Base-by-base conservation (phyloP, 2,888 invertebrate species). In the Acrobasis consociella region DNA sequence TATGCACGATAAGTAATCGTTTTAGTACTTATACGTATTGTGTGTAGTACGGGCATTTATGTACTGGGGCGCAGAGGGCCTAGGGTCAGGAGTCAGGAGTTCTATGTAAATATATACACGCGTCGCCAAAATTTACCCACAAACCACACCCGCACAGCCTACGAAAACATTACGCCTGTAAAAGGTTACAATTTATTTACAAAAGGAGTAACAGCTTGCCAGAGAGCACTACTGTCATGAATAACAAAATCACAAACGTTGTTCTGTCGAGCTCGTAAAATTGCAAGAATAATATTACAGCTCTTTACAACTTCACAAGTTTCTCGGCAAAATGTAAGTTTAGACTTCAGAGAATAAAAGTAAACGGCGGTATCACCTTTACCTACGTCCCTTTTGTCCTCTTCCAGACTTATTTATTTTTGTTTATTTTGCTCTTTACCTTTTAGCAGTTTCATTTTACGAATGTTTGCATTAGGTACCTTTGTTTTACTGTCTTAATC, bases 291-390 rank as follows among this genome's bases (percentile, higher is more conserved):
- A 61, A 61, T 61, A 61, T 61, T 46, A 58, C 39, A 16, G 15
- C 52, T 42, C 50, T 60, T 60, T 52, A 60, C 15, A 59, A 49
- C 31, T 37, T 50, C 38, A 56, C 37, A 38, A 38, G 60, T 60
- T 38, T 39, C 53, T 51, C 22, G 11, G 60, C 13, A n/a, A 60
- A 15, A 49, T 46, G 13, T 22, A 17, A 58, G 46, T 50, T 49
- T 49, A n/a, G n/a, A 39, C 17, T 39, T 60, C 9, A 13, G 60
- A 50, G 16, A 42, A 60, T 60, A 51, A 51, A 58, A 52, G 38
- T 49, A 50, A 52, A 60, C 22, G 51, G 11, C 60, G 51, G 15
- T 51, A 51, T 60, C 60, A 60, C 60, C 60, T 60, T 60, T 60
- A 50, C 17, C 11, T 42, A 37, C 49, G 37, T 13, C 37, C 8